Conservation (phyloP, 2,113 vertebrate species). For the Oenanthe oenanthe region DNA sequence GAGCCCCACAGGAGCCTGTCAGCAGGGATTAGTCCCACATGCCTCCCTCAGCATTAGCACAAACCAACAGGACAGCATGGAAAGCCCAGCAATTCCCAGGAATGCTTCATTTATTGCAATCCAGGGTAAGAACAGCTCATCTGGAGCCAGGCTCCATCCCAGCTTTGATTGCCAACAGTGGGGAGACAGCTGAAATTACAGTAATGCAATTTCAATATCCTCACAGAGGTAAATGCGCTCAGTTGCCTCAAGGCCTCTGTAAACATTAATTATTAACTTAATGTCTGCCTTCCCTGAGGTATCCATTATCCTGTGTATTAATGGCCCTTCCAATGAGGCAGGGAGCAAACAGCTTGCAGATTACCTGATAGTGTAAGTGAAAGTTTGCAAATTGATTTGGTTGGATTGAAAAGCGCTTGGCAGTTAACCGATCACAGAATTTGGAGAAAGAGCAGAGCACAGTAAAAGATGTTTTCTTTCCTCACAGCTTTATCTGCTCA, state of each 20-base stretch:
- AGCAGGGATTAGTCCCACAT: not conserved
- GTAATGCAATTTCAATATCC: slow-evolving; percentile 2
- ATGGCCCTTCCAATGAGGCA: slow-evolving; percentile 40
- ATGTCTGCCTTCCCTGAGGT: slow-evolving; percentile 66
- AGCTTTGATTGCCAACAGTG: not conserved
- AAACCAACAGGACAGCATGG: not conserved
- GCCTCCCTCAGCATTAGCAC: not conserved
- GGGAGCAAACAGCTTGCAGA: slow-evolving; percentile 72
- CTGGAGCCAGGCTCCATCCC: not conserved
- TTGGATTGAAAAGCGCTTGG: slow-evolving; percentile 59
- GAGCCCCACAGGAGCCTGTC: not conserved
- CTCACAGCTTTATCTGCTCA: slow-evolving; percentile 19
- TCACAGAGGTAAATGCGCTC: slow-evolving; percentile 63
- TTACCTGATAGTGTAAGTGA: slow-evolving; percentile 67
- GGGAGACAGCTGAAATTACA: slow-evolving; percentile 22
- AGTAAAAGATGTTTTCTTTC: not conserved
- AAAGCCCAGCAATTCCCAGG: not conserved
- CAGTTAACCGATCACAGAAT: slow-evolving; percentile 24
- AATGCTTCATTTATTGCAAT: not conserved
- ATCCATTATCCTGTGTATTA: slow-evolving; percentile 69
- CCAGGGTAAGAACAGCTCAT: not conserved
- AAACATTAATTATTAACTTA: slow-evolving; percentile 76
- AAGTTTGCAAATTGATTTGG: slow-evolving; percentile 76
- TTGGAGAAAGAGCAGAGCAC: not conserved
- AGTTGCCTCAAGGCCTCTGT: slow-evolving; percentile 61